Percentiles rank a stretch among this genome's conserved stretches.
Conservation (phyloP, 2,113 vertebrate species). For the Calyptommatus sinebrachiatus region DNA sequence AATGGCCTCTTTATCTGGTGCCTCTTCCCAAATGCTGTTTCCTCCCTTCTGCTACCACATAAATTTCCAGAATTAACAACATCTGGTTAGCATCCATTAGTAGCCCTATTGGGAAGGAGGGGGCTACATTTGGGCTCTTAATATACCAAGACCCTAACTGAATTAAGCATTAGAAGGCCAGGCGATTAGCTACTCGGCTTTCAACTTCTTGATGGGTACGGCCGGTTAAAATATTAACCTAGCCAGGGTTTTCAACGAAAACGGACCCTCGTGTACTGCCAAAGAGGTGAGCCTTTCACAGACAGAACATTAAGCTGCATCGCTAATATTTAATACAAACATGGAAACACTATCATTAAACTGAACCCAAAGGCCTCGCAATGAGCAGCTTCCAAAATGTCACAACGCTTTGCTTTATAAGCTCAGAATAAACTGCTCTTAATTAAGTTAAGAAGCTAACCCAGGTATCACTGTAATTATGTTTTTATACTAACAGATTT, state of each 20-base stretch:
- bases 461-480: neutral
- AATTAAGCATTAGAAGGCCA: neutral
- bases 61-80: conserved; percentile 4
- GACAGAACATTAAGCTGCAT: neutral
- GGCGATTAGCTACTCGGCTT: neutral
- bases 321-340: neutral
- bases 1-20: neutral
- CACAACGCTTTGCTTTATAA: neutral
- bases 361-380: neutral
- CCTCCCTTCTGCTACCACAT: neutral
- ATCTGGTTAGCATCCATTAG: neutral
- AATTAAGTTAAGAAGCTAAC: neutral
- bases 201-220: neutral
- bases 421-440: neutral
- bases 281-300: neutral
- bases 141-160: neutral
- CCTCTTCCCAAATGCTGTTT: neutral
- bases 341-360: neutral
- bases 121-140: neutral
- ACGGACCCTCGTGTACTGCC: neutral
- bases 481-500: neutral
- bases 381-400: neutral
- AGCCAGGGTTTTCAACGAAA: neutral
- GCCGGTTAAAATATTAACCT: neutral
- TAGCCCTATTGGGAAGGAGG: neutral